Percentiles rank a stretch among this genome's conserved stretches.
These are phyloP conservation scores for Eptesicus fuscus DNA, from an alignment of 2,113 vertebrate genomes.

Conservation along the genomic window DNA sequence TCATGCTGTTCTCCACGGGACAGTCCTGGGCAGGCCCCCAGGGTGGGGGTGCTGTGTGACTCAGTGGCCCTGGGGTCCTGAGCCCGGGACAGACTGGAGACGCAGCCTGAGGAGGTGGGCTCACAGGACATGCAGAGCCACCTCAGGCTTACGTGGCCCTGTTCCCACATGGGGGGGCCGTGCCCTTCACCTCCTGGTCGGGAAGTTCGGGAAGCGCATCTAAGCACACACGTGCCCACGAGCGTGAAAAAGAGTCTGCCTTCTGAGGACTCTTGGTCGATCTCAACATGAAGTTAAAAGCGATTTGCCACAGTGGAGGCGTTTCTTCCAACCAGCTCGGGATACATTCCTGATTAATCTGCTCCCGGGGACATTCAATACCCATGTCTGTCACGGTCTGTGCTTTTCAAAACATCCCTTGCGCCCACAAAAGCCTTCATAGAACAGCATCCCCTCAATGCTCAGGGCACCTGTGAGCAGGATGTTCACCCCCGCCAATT, in stretches of 20 bases:
- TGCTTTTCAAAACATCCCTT: not conserved
- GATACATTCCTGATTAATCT: not conserved
- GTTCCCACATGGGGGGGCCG: not conserved
- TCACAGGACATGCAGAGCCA: not conserved
- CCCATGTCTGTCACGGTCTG: not conserved
- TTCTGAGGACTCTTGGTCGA: not conserved
- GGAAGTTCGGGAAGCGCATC: not conserved
- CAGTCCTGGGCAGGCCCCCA: not conserved
- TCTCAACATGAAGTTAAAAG: not conserved
- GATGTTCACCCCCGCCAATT: not conserved
- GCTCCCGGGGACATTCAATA: not conserved
- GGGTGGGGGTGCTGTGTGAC: not conserved
- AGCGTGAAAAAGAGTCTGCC: not conserved
- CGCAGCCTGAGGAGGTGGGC: not conserved
- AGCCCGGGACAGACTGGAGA: not conserved
- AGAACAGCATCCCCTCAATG: not conserved
- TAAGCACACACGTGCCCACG: not conserved
- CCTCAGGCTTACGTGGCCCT: rapidly evolving
- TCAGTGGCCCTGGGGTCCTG: not conserved
- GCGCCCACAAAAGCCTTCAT: not conserved
- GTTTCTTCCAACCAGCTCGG: not conserved
- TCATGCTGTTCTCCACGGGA: not conserved
- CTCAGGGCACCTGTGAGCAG: not conserved
- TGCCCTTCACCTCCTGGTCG: not conserved
- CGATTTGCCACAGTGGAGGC: not conserved